Evolutionary conservation across 2,888 invertebrate genomes (phyloP).

Genomic region (Plagiodera versicolora): DNA sequence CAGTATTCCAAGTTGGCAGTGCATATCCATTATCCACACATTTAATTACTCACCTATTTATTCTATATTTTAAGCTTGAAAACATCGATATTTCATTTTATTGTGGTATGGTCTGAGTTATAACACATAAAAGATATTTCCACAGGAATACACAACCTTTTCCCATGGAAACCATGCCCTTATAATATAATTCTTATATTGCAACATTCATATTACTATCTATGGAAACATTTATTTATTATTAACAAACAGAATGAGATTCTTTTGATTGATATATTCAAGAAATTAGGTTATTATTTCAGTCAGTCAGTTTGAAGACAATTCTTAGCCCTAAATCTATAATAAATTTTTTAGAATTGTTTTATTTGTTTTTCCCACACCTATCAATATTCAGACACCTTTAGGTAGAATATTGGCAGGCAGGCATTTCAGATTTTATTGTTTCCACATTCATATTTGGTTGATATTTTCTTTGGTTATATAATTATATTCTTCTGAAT

Average conservation of each 20-base stretch:
- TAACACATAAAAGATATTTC: not conserved
- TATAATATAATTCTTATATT: constrained; percentile 15
- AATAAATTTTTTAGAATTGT: constrained; percentile 21
- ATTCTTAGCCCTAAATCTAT: constrained; percentile 12
- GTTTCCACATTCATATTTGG: not conserved
- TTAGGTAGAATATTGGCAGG: not conserved
- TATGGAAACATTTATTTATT: constrained; percentile 18
- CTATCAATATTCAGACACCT: not conserved
- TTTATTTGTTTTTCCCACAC: not conserved
- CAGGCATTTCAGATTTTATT: not conserved
- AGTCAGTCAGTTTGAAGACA: constrained; percentile 19
- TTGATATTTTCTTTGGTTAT: constrained; percentile 3
- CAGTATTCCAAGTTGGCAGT: constrained; percentile 18
- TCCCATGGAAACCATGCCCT: not conserved
- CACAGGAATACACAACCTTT: not conserved
- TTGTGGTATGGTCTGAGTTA: constrained; percentile 9
- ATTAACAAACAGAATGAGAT: constrained; percentile 11
- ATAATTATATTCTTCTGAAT: constrained; percentile 4
- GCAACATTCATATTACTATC: constrained; percentile 23
- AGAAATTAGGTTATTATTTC: constrained; percentile 12
- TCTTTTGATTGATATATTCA: constrained; percentile 9
- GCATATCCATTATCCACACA: constrained; percentile 21
- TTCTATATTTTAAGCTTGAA: constrained; percentile 20
- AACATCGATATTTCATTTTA: constrained; percentile 16
- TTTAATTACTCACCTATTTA: constrained; percentile 8